Evolutionary conservation across 2,113 vertebrate genomes (phyloP).

Genomic region (Pionites leucogaster): DNA sequence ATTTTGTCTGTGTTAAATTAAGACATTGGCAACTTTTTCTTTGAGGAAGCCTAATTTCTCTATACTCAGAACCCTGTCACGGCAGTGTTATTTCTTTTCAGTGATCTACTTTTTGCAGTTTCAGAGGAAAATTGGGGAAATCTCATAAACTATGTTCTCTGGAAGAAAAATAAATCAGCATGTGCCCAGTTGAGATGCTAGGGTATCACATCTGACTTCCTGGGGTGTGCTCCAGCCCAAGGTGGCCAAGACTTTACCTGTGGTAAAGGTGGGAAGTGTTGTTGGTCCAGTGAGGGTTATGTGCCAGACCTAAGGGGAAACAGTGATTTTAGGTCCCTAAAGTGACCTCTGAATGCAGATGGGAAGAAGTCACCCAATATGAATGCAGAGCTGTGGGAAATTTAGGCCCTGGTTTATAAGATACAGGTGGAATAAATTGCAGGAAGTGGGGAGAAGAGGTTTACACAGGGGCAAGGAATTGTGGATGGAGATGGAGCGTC

Average conservation of each 20-base stretch:
- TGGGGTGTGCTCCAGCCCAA: neutral
- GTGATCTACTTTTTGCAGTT: neutral
- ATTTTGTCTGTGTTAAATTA: neutral
- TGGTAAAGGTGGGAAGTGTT: neutral
- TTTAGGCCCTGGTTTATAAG: neutral
- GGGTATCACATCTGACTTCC: rapidly evolving
- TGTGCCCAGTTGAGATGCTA: neutral
- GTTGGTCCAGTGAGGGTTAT: neutral
- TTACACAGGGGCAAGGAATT: neutral
- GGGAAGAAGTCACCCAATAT: neutral
- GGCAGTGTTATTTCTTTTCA: neutral
- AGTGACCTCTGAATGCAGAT: rapidly evolving
- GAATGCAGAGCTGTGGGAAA: neutral
- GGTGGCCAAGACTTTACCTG: neutral
- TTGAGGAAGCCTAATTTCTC: neutral
- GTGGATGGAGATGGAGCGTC: neutral
- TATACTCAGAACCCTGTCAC: neutral
- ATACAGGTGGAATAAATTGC: neutral
- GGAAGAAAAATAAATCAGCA: neutral
- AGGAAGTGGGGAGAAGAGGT: neutral
- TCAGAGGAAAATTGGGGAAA: neutral
- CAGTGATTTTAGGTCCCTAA: neutral
- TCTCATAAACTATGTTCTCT: neutral
- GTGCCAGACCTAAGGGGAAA: neutral
- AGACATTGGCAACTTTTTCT: neutral